phyloP scores from a whole-genome alignment of 2,113 vertebrate genomes.

The Mionectes macconnelli region DNA sequence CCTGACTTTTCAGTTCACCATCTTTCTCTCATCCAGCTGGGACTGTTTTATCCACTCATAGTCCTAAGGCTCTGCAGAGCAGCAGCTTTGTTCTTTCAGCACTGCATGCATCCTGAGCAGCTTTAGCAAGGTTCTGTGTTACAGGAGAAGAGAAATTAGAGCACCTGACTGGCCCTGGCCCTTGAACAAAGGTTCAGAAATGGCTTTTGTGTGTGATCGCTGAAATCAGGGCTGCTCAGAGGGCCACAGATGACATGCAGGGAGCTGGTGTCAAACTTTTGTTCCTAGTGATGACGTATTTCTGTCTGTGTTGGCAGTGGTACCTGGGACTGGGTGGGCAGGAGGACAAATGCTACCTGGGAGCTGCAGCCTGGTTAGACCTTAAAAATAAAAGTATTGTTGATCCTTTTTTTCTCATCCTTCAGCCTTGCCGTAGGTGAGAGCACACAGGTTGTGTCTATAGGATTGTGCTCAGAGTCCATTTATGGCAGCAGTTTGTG shows the following conservation, averaged over 20 bases:
- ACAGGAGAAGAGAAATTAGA: background rate
- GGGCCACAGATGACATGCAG: background rate
- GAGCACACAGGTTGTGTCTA: background rate
- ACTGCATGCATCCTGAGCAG: fast-evolving
- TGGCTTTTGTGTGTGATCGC: fast-evolving
- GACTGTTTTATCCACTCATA: background rate
- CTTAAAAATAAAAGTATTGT: background rate
- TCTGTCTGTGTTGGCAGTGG: background rate
- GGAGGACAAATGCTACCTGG: background rate
- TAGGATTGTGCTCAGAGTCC: background rate
- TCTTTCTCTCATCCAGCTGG: background rate
- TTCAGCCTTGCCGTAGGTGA: background rate
- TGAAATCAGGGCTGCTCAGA: background rate
- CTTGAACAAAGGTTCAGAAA: background rate
- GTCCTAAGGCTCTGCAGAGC: background rate
- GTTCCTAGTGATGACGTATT: background rate
- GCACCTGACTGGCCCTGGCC: background rate
- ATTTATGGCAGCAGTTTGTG: background rate
- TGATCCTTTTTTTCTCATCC: fast-evolving
- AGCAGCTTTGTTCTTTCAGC: background rate
- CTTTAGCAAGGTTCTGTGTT: background rate
- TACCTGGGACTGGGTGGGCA: background rate
- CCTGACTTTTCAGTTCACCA: background rate
- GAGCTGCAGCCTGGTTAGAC: background rate
- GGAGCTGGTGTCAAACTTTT: background rate